A percentile compares a stretch with the other conserved stretches of the same genome.
phyloP scores from a whole-genome alignment of 2,113 vertebrate genomes.

The Shinisaurus crocodilurus region DNA sequence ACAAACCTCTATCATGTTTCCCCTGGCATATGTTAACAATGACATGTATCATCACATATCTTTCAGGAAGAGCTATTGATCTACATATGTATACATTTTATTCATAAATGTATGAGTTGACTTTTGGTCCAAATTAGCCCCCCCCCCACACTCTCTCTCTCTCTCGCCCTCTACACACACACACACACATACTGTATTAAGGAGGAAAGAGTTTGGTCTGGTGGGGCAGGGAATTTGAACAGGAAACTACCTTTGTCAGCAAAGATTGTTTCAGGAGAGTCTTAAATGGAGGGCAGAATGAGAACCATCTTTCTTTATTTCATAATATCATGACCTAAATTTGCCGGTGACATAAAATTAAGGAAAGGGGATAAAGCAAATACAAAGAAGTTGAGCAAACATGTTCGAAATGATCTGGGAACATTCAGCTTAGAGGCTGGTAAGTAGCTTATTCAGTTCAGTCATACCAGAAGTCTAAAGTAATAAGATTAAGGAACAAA shows the following conservation, averaged over 20 bases:
- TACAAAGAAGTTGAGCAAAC: conserved; percentile 70
- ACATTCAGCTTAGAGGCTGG: conserved; percentile 68
- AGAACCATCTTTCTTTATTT: conserved; percentile 47
- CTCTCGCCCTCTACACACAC: no score
- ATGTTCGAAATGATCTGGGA: conserved; percentile 68
- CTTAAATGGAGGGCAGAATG: conserved; percentile 38
- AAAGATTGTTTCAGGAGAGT: conserved; percentile 17
- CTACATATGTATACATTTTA: not conserved
- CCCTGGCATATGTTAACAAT: not conserved
- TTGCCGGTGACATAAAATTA: conserved; percentile 56
- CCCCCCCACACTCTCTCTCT: no score
- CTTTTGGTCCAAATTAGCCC: no score
- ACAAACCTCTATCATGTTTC: not conserved
- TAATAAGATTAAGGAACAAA: conserved; percentile 80
- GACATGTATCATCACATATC: not conserved
- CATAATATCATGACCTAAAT: conserved; percentile 63
- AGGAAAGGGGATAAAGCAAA: conserved; percentile 57
- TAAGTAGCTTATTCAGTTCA: conserved; percentile 81
- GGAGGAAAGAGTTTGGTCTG: not conserved
- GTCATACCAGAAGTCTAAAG: conserved; percentile 76
- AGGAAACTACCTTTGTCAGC: conserved; percentile 13
- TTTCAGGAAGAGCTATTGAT: not conserved
- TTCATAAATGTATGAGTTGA: no score
- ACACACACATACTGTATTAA: not conserved
- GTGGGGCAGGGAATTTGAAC: not conserved